Evolutionary conservation across 2,797 vertebrate genomes (phyloP).

Genomic region (Pelodytes ibericus): DNA sequence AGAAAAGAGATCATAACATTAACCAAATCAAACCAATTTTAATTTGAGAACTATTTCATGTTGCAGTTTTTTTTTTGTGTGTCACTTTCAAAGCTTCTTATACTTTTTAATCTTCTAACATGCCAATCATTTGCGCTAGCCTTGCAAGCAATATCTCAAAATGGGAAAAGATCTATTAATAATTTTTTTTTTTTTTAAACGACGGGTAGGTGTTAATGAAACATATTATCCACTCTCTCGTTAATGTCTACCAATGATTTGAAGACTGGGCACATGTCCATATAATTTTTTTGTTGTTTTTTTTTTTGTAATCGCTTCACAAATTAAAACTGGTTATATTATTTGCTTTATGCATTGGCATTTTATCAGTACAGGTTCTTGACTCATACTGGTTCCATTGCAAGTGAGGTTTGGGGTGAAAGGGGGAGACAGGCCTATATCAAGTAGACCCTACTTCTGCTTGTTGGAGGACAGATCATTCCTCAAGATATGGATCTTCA

Average conservation of each 20-base stretch:
- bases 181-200: no score
- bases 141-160: constrained; percentile 4
- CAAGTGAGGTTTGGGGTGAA: no score
- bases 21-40: not conserved
- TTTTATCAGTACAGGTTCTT: no score
- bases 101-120: constrained; percentile 28
- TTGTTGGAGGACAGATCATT: no score
- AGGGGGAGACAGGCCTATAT: no score
- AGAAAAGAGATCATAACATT: not conserved
- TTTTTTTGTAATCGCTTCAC: no score
- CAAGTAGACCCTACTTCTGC: no score
- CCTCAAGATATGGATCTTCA: no score
- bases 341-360: no score
- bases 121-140: constrained; percentile 31
- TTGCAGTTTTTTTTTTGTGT: not conserved
- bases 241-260: constrained; percentile 29
- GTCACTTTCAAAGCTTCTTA: not conserved
- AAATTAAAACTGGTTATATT: no score
- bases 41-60: not conserved
- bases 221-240: constrained; percentile 31
- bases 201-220: constrained; percentile 35
- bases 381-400: no score
- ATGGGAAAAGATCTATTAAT: constrained; percentile 23
- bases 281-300: not conserved
- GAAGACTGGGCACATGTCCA: constrained; percentile 31